Evolutionary conservation across 2,797 vertebrate genomes (phyloP), one percentile per base, ranked within the genome.

Genomic region (Yasuhikotakia modesta): DNA sequence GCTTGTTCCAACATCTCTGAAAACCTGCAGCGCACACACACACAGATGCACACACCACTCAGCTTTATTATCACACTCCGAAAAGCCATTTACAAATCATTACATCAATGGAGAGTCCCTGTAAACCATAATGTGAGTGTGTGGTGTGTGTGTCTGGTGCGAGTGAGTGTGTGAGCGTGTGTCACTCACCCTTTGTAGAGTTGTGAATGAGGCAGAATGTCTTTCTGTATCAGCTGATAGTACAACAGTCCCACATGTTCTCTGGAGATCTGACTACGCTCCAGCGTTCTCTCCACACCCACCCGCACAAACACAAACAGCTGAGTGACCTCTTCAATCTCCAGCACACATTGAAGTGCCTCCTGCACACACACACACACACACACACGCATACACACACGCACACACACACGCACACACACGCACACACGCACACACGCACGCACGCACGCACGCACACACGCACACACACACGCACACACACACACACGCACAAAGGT

Each of bases 171-270:
- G 52, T n/a, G 30, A 5, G 30, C 11, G 58, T 19, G 45, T 45
- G 48, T 50, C 10, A 19, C 95, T 83, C 81, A 99, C 98, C 97
- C 98, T 92, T 93, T 94, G 90, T 94, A 96, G 88, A 97, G 94
- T 86, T 98, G 94, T 80, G 90, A 79, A 83, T 94, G 96, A 90
- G 94, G 93, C 84, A 99, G 93, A 83, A 91, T 92, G 60, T 92
- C 95, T 0, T 90, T 87, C 85, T 95, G 95, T 81, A 98, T 90
- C 87, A 99, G 91, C 88, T 96, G 96, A 87, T 94, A 94, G 24
- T 98, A 83, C 72, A 99, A 89, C 82, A 96, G 95, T 75, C 97
- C 98, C 95, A 98, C 94, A 92, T 98, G 96, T 85, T 99, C 96
- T 87, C 98, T 92, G 79, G 96, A 96, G 88, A 96, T 96, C 90